A percentile compares a stretch with the other conserved stretches of the same genome.
Evolutionary conservation across 2,113 vertebrate species (phyloP).

Genomic region (Penelope pileata): DNA sequence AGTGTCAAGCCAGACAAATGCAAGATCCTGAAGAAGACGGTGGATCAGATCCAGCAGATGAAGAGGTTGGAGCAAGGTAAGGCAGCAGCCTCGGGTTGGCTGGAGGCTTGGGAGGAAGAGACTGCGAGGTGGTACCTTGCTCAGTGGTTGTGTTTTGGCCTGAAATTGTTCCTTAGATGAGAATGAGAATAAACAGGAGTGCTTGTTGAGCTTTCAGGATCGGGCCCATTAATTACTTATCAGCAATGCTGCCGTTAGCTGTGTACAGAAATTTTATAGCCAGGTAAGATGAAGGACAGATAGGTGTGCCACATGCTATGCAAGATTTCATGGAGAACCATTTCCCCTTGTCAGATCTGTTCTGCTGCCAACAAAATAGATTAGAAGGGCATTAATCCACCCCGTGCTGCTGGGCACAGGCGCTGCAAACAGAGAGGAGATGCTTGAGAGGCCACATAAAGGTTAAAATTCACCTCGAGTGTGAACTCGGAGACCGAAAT

Average conservation of each 20-base stretch:
- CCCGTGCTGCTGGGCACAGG: accelerated
- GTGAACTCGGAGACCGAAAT: neutral
- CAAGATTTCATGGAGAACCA: neutral
- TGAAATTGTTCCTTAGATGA: neutral
- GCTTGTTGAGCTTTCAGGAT: neutral
- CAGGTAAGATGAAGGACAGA: neutral
- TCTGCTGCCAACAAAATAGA: neutral
- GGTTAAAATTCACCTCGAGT: neutral
- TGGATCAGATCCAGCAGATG: slow-evolving; percentile 96
- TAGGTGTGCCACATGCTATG: neutral
- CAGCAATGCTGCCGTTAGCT: neutral
- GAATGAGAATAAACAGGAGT: neutral
- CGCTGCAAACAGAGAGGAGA: neutral
- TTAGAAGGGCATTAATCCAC: neutral
- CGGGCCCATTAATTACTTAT: neutral
- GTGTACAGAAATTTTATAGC: neutral
- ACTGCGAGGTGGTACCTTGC: neutral
- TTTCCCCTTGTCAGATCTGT: neutral
- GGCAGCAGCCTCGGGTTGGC: neutral
- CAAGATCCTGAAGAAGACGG: slow-evolving; percentile 92
- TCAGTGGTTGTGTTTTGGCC: neutral
- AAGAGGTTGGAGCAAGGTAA: slow-evolving; percentile 92
- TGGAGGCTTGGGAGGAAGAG: neutral
- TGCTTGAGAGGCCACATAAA: neutral
- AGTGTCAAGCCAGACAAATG: slow-evolving; percentile 95